These are phyloP conservation scores for Agrotis puta DNA, from an alignment of 2,888 invertebrate species.

Conservation along the genomic window DNA sequence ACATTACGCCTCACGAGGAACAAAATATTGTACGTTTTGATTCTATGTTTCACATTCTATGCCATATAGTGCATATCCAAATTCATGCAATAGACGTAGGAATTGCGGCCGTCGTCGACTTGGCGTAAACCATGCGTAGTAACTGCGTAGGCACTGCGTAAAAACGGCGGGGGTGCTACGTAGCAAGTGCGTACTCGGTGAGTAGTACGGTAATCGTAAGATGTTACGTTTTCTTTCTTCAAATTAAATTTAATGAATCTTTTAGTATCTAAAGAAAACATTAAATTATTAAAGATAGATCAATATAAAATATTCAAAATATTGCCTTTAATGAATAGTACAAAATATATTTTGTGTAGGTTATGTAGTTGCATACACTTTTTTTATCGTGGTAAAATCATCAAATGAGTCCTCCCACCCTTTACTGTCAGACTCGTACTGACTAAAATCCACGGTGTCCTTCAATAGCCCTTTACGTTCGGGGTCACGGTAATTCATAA, in stretches of 20 bases:
- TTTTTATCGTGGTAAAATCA: too few species aligned
- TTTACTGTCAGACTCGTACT: too few species aligned
- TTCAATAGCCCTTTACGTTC: too few species aligned
- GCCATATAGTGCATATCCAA: neutral
- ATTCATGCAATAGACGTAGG: neutral
- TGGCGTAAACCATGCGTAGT: neutral
- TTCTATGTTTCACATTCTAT: neutral
- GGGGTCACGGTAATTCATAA: too few species aligned
- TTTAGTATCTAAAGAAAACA: too few species aligned
- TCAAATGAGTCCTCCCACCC: too few species aligned
- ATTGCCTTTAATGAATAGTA: slow-evolving; percentile 41
- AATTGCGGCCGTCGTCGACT: neutral
- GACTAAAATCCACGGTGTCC: too few species aligned
- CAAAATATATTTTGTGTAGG: slow-evolving; percentile 37
- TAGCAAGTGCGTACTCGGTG: neutral
- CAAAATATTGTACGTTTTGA: neutral
- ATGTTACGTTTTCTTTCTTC: neutral
- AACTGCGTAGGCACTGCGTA: neutral
- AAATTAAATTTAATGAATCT: neutral
- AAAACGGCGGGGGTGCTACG: too few species aligned
- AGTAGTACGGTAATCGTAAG: neutral
- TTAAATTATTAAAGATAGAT: too few species aligned
- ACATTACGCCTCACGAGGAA: neutral
- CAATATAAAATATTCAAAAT: slow-evolving; percentile 8
- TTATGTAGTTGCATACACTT: slow-evolving; percentile 11